Evolutionary conservation across 2,797 vertebrate genomes (phyloP).

Genomic region (Chaenodraco wilsoni): DNA sequence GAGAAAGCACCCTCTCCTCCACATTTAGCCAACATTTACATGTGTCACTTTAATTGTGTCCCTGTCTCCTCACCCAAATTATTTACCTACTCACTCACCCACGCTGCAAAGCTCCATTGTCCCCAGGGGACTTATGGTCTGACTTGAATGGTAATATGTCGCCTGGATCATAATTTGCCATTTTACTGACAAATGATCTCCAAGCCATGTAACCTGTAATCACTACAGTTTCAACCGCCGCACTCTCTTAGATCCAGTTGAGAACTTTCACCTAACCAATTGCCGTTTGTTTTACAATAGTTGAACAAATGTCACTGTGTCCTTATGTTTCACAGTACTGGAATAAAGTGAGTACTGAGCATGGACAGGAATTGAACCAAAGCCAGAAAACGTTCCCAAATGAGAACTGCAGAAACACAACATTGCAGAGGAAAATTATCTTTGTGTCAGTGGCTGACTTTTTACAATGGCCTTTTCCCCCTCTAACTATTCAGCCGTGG

Average conservation of each 20-base stretch:
- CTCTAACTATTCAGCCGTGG: slow-evolving; percentile 53
- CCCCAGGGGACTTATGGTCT: slow-evolving; percentile 58
- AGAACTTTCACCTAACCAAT: slow-evolving; percentile 21
- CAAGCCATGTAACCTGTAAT: slow-evolving; percentile 14
- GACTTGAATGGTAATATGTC: slow-evolving; percentile 65
- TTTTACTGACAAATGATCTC: not conserved
- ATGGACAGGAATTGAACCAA: slow-evolving; percentile 14
- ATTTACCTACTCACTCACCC: slow-evolving; percentile 76
- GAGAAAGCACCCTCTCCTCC: slow-evolving; percentile 67
- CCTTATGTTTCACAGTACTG: slow-evolving; percentile 12
- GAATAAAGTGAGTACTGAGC: slow-evolving; percentile 6
- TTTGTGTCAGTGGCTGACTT: slow-evolving; percentile 55
- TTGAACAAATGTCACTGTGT: slow-evolving; percentile 16
- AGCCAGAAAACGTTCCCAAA: slow-evolving; percentile 26
- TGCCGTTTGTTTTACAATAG: slow-evolving; percentile 13
- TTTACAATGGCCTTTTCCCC: slow-evolving; percentile 44
- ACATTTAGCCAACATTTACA: slow-evolving; percentile 77
- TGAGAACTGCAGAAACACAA: slow-evolving; percentile 47
- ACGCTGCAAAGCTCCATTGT: slow-evolving; percentile 60
- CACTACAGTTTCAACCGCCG: not conserved
- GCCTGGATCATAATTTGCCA: slow-evolving; percentile 37
- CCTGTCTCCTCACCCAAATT: slow-evolving; percentile 73
- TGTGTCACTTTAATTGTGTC: slow-evolving; percentile 76
- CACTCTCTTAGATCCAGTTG: not conserved
- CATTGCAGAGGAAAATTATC: slow-evolving; percentile 57